These are phyloP conservation scores for Selenia dentaria DNA, from an alignment of 2,888 invertebrate species.

Conservation along the genomic window DNA sequence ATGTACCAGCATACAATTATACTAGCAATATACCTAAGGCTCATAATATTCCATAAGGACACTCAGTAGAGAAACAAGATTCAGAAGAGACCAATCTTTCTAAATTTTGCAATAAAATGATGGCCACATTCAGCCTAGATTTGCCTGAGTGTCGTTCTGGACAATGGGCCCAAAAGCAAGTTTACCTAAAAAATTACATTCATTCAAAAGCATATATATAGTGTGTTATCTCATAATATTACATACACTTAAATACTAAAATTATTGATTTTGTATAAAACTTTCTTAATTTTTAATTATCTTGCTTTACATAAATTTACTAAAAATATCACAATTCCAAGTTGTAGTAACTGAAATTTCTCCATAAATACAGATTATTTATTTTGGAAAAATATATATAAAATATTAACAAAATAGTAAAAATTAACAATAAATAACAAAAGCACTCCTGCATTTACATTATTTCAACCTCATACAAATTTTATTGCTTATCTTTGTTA, in stretches of 20 bases:
- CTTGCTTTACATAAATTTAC: neutral
- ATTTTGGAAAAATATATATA: neutral
- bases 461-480: neutral
- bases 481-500: constrained; percentile 66
- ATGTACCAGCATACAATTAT: no score
- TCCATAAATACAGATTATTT: neutral
- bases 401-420: neutral
- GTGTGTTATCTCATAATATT: neutral
- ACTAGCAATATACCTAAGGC: no score
- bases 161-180: no score
- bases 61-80: no score
- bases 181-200: no score
- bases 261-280: no score
- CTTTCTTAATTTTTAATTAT: neutral
- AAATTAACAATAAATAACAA: constrained; percentile 1
- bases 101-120: no score
- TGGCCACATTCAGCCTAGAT: no score
- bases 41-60: no score
- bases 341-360: neutral
- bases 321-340: constrained; percentile 10
- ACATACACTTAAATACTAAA: no score
- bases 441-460: neutral
- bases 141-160: no score
- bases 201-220: constrained; percentile 1
- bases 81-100: no score